Evolutionary conservation across 2,888 invertebrate genomes (phyloP).

Genomic region (Nezara viridula): DNA sequence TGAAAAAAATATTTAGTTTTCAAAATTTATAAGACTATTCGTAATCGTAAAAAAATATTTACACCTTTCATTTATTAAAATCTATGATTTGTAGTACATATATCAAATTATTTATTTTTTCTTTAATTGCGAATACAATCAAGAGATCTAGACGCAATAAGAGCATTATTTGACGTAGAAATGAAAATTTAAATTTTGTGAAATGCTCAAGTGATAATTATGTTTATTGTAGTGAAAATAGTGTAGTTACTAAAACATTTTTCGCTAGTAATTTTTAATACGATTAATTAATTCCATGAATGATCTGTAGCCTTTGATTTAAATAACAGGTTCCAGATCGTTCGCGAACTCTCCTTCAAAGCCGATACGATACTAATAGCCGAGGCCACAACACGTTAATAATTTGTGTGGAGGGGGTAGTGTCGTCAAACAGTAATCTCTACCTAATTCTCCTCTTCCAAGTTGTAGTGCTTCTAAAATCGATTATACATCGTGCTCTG

Average conservation of each 20-base stretch:
- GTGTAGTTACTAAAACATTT: too few species aligned
- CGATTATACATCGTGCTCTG: not conserved
- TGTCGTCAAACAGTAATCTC: constrained; percentile 37
- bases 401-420: not conserved
- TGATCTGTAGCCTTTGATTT: not conserved
- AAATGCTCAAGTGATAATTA: not conserved
- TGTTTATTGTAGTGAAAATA: too few species aligned
- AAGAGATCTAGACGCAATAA: too few species aligned
- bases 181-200: not conserved
- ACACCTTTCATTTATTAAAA: too few species aligned
- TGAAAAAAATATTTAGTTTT: too few species aligned
- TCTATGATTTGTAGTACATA: too few species aligned
- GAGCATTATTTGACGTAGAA: too few species aligned
- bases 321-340: not conserved
- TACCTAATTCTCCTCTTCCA: not conserved
- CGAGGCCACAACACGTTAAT: constrained; percentile 24
- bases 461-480: constrained; percentile 9
- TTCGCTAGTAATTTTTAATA: too few species aligned
- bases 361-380: not conserved
- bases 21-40: too few species aligned
- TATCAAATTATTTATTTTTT: too few species aligned
- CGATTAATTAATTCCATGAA: not conserved
- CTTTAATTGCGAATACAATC: too few species aligned
- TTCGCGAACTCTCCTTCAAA: not conserved
- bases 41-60: too few species aligned